Conservation (phyloP, 2,797 vertebrate genomes). For the Xenopus petersii region DNA sequence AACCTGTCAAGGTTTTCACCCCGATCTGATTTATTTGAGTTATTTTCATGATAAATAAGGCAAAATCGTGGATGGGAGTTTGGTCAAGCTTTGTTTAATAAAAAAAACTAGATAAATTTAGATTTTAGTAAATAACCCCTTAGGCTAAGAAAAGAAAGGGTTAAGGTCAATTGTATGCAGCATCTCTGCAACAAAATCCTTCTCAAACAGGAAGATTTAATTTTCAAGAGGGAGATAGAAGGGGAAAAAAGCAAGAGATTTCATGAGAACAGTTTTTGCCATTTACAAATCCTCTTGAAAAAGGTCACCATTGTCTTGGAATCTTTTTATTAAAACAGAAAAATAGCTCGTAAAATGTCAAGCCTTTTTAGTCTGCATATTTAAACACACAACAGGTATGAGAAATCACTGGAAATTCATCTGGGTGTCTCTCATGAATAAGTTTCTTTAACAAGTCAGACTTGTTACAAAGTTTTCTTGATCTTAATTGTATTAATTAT, state of each 20-base stretch:
- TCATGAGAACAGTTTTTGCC: conserved; percentile 49
- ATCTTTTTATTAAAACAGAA: conserved; percentile 50
- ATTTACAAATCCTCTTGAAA: conserved; percentile 49
- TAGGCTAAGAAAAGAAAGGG: neutral
- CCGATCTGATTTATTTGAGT: no score
- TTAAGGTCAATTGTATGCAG: conserved; percentile 20
- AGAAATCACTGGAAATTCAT: conserved; percentile 20
- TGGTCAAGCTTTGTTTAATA: no score
- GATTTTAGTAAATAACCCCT: neutral
- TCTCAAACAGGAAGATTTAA: conserved; percentile 40
- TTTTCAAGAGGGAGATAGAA: conserved; percentile 23
- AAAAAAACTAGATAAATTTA: no score
- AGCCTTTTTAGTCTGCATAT: conserved; percentile 28
- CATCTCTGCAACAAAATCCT: conserved; percentile 16
- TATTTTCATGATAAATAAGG: no score
- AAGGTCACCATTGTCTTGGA: conserved; percentile 47
- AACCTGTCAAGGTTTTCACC: no score
- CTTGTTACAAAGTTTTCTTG: no score
- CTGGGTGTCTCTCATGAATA: no score
- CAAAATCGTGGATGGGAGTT: no score
- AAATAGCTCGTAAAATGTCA: conserved; percentile 46
- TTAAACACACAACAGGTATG: conserved; percentile 35
- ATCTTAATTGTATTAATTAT: no score
- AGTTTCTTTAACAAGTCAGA: no score
- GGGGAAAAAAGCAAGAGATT: conserved; percentile 39